A percentile compares a stretch with the other conserved stretches of the same genome.
Evolutionary conservation across 2,113 vertebrate species (phyloP).

Genomic region (Chionomys nivalis): DNA sequence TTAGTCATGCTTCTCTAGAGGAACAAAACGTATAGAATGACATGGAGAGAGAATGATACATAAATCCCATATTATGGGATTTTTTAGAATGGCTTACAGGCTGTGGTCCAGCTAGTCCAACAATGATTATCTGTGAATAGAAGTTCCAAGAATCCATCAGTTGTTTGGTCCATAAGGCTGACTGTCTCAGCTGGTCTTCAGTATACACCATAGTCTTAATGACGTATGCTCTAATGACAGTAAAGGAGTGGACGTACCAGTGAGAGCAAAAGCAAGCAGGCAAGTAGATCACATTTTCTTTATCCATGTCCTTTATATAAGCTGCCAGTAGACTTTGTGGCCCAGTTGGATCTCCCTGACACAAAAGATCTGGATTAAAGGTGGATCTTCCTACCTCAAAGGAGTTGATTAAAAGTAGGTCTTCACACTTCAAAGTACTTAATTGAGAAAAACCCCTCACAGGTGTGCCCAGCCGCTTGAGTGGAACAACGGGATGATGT

Average conservation of each 20-base stretch:
- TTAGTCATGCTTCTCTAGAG: background rate
- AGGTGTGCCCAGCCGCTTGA: background rate
- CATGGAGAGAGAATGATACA: background rate
- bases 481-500: slow-evolving; percentile 45
- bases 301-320: background rate
- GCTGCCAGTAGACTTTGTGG: background rate
- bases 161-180: background rate
- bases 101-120: background rate
- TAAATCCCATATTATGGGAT: background rate
- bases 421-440: background rate
- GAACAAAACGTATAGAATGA: background rate
- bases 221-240: background rate
- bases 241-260: background rate
- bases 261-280: background rate
- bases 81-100: background rate
- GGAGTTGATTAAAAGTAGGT: background rate
- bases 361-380: background rate
- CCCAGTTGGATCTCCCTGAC: background rate
- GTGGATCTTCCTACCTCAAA: background rate
- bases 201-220: background rate
- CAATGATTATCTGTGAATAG: background rate
- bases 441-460: background rate
- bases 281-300: background rate
- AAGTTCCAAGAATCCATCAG: background rate
- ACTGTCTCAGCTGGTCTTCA: background rate